Percentiles rank a stretch among this genome's conserved stretches.
Evolutionary conservation across 2,888 invertebrate species (phyloP).

Genomic region (Chrysotoxum bicinctum): DNA sequence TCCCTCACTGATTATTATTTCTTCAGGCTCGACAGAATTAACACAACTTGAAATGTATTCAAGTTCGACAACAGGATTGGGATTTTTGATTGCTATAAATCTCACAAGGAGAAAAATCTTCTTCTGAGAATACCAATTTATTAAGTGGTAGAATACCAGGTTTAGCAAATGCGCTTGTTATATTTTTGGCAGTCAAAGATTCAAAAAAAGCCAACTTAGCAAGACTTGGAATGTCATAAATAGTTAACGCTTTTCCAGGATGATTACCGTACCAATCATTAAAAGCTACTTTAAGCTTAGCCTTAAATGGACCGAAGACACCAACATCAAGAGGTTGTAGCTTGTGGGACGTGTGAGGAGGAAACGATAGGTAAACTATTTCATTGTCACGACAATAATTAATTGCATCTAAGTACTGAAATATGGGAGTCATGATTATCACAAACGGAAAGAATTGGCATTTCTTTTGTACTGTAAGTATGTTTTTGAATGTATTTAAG

Average conservation of each 20-base stretch:
- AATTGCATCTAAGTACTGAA: too few relatives aligned
- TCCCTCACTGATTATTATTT: neutral
- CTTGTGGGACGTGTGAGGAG: too few relatives aligned
- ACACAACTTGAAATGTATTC: neutral
- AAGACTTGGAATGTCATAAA: slow-evolving; percentile 30
- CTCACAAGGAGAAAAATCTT: slow-evolving; percentile 43
- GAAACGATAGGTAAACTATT: too few relatives aligned
- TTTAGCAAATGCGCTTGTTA: slow-evolving; percentile 39
- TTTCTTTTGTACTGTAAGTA: too few relatives aligned
- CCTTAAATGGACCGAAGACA: slow-evolving; percentile 42
- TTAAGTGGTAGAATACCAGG: slow-evolving; percentile 43
- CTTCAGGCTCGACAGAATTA: neutral
- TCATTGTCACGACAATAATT: too few relatives aligned
- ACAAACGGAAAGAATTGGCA: too few relatives aligned
- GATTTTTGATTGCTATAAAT: slow-evolving; percentile 32
- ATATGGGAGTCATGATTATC: too few relatives aligned
- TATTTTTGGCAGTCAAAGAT: slow-evolving; percentile 35
- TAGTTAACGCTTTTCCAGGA: slow-evolving; percentile 27
- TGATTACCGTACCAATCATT: slow-evolving; percentile 46
- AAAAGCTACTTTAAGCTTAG: neutral
- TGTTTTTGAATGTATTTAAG: too few relatives aligned
- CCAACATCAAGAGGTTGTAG: too few relatives aligned
- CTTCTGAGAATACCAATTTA: slow-evolving; percentile 29
- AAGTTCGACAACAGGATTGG: neutral
- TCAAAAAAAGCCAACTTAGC: slow-evolving; percentile 24